These are phyloP conservation scores for Dendrophyllia cribrosa DNA, from an alignment of 64 coral and sea anemone species.

Conservation along the genomic window DNA sequence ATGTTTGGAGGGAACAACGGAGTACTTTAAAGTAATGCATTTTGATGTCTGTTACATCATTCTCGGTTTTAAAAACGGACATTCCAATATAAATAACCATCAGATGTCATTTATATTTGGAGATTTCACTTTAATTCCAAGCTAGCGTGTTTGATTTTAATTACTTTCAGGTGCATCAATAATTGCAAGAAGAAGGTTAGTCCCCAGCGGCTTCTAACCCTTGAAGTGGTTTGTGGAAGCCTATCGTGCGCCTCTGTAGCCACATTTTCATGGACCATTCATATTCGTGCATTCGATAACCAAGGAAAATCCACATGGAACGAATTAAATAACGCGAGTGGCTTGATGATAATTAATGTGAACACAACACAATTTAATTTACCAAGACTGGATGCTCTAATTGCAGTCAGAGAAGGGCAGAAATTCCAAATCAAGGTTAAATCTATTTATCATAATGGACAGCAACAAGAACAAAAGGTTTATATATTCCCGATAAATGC, in stretches of 20 bases:
- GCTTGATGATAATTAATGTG: not conserved
- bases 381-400: conserved; percentile 10
- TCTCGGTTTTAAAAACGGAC: too few relatives aligned
- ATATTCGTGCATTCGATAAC: not conserved
- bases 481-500: conserved; percentile 20
- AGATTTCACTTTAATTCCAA: too few relatives aligned
- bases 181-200: conserved; percentile 19
- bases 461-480: conserved; percentile 25
- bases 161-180: conserved; percentile 14
- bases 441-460: not conserved
- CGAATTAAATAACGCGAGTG: conserved; percentile 2
- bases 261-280: conserved; percentile 24
- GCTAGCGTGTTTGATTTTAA: not conserved
- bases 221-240: not conserved
- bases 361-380: conserved; percentile 28
- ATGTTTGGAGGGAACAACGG: too few relatives aligned
- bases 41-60: too few relatives aligned
- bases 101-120: not conserved
- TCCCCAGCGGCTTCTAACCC: not conserved
- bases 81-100: not conserved
- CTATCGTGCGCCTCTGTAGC: not conserved
- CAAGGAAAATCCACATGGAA: not conserved
- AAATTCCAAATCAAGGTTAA: conserved; percentile 8
- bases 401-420: conserved; percentile 1
- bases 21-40: too few relatives aligned